Evolutionary conservation across 2,113 vertebrate genomes (phyloP).

Genomic region (Neodontobutis hainanensis): DNA sequence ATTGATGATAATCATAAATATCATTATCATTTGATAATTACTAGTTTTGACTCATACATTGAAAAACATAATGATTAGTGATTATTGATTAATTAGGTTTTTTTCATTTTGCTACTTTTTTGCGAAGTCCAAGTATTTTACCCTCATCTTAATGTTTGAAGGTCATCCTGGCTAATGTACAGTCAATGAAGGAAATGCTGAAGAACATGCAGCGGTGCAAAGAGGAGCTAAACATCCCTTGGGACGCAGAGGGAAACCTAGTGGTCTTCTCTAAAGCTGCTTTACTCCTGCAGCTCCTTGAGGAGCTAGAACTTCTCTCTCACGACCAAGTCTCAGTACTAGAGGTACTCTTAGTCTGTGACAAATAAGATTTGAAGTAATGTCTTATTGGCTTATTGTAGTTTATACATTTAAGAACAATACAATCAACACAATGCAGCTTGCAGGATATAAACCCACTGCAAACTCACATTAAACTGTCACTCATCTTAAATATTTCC

Average conservation of each 20-base stretch:
- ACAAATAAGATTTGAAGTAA: background rate
- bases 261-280: conserved; percentile 81
- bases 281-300: conserved; percentile 79
- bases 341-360: conserved; percentile 75
- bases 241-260: conserved; percentile 73
- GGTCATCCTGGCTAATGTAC: conserved; percentile 88
- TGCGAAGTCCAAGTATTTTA: too few species aligned
- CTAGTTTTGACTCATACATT: too few species aligned
- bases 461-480: background rate
- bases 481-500: background rate
- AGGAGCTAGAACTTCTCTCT: conserved; percentile 82
- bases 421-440: too few species aligned
- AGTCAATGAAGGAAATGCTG: conserved; percentile 83
- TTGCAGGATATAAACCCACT: too few species aligned
- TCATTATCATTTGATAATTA: too few species aligned
- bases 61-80: too few species aligned
- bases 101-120: too few species aligned
- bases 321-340: conserved; percentile 79
- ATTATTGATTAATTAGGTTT: too few species aligned
- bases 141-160: conserved; percentile 41
- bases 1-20: background rate
- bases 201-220: conserved; percentile 82
- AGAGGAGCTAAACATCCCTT: conserved; percentile 75
- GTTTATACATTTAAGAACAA: too few species aligned
- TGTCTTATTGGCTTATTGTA: background rate